Percentiles rank a stretch among this genome's conserved stretches.
Conservation (phyloP, 2,113 vertebrate species). For the Anseranas semipalmata region DNA sequence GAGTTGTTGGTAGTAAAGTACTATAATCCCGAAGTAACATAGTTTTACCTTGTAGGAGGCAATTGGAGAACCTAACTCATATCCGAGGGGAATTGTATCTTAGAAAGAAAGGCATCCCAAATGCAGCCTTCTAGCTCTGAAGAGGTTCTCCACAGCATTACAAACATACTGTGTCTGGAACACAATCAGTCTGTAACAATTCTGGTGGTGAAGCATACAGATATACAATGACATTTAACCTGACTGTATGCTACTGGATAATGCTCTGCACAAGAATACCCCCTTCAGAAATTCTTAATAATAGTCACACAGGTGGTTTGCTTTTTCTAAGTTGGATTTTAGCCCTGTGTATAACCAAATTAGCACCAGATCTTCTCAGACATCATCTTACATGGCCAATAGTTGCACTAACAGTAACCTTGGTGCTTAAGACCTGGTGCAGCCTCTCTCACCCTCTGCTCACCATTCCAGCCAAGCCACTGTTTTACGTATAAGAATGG, state of each 20-base stretch:
- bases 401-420: background rate
- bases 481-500: background rate
- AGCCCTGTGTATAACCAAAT: background rate
- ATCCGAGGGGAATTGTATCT: background rate
- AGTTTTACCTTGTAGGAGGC: background rate
- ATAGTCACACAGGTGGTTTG: background rate
- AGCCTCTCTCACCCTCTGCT: background rate
- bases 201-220: background rate
- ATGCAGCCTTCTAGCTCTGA: background rate
- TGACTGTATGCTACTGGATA: background rate
- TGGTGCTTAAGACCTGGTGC: background rate
- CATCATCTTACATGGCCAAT: background rate
- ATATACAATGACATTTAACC: background rate
- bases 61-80: background rate
- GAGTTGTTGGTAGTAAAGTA: background rate
- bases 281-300: background rate
- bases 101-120: background rate
- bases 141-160: background rate
- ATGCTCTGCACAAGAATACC: background rate
- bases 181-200: background rate
- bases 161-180: background rate
- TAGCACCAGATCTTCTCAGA: background rate
- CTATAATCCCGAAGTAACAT: background rate
- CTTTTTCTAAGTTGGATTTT: background rate
- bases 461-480: background rate